phyloP scores from a whole-genome alignment of 2,113 vertebrate genomes.

The Callithrix jacchus region DNA sequence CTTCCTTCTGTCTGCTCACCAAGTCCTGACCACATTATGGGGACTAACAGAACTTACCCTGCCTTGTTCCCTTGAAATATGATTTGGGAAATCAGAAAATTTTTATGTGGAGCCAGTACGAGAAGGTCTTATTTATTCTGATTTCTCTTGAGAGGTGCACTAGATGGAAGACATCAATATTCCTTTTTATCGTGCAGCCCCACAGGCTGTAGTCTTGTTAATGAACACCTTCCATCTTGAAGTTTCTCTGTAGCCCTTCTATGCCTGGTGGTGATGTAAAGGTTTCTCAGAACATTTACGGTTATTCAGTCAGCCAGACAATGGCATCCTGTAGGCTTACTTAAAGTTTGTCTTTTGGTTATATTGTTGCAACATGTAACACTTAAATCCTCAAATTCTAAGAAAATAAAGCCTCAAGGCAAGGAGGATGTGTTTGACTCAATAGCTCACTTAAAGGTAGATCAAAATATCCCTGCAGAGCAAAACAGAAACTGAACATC shows the following conservation, averaged over 20 bases:
- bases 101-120: not conserved
- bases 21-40: fast-evolving
- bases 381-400: not conserved
- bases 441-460: not conserved
- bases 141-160: not conserved
- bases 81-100: not conserved
- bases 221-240: not conserved
- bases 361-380: not conserved
- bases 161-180: not conserved
- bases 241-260: not conserved
- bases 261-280: not conserved
- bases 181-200: not conserved
- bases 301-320: not conserved
- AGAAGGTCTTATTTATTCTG: not conserved
- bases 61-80: not conserved
- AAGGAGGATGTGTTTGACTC: not conserved
- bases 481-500: not conserved
- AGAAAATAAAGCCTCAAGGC: not conserved
- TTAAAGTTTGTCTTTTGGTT: not conserved
- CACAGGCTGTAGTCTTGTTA: not conserved
- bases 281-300: not conserved
- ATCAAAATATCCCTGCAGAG: not conserved
- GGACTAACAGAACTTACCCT: too few species aligned
- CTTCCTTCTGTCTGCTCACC: not conserved
- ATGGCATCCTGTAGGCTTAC: not conserved